These are phyloP conservation scores for Neolamprologus longior DNA, from an alignment of 2,113 vertebrate genomes.

Conservation along the genomic window DNA sequence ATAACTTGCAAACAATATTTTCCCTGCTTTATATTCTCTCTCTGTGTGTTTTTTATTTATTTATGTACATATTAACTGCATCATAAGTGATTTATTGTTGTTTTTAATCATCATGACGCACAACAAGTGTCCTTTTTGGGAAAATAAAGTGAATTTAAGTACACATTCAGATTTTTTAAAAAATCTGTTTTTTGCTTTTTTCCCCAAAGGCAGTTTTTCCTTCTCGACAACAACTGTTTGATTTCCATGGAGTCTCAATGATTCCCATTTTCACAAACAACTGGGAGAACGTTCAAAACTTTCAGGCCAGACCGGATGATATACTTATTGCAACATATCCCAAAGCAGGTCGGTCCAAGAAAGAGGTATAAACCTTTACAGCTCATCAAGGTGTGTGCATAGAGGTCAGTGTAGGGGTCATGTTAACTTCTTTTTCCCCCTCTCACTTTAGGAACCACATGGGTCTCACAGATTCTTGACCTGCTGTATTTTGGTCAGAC, in stretches of 20 bases:
- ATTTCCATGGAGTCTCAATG: constrained; percentile 68
- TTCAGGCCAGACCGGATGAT: constrained; percentile 73
- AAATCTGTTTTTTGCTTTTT: not conserved
- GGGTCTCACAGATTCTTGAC: constrained; percentile 75
- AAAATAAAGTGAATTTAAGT: not conserved
- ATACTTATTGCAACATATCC: constrained; percentile 76
- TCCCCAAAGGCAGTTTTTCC: not conserved
- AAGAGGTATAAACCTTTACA: not conserved
- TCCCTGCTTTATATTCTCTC: not conserved
- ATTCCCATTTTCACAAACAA: constrained; percentile 45
- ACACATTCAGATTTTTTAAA: fast-evolving
- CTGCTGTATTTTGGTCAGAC: constrained; percentile 61
- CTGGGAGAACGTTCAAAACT: constrained; percentile 70
- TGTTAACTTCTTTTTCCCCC: not conserved
- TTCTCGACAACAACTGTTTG: constrained; percentile 27
- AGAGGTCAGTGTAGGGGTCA: no score
- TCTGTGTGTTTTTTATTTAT: fast-evolving
- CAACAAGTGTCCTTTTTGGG: not conserved
- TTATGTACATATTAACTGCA: not conserved
- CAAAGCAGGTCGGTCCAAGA: constrained; percentile 69
- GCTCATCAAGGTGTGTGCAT: not conserved
- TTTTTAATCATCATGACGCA: not conserved
- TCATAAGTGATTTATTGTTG: not conserved
- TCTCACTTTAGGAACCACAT: constrained; percentile 69
- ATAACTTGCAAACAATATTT: not conserved